Evolutionary conservation across 2,888 invertebrate genomes (phyloP), one percentile per base, ranked within the genome.

Genomic region (Electrophaes corylata): DNA sequence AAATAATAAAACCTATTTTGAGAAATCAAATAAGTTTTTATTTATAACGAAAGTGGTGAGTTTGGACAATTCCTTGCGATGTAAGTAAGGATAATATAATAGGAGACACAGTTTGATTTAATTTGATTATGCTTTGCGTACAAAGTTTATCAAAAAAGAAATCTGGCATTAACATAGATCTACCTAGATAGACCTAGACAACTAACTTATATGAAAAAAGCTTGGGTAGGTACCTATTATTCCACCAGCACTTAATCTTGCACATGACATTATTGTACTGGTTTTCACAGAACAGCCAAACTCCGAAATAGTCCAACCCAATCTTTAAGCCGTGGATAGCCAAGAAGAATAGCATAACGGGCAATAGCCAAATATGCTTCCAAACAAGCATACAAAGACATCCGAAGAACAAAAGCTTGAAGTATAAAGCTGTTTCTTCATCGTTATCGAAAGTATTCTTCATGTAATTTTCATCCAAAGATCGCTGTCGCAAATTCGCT

Each of bases 381-480:
- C 97, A 98, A 12, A 98, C 92, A 26, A 97, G 92, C 88, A 98
- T 97, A 50, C 96, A 93, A 5, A 95, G 87, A 71, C 98, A 97
- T 1, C 95, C 96, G 92, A 97, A 97, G 67, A 97, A 92, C 10
- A 98, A 85, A 3, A 94, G 93, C 73, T 95, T 96, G 72, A 97
- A 94, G 74, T 96, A 97, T 37, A 94, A 89, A 12, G 94, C 94
- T 64, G 95, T 95, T 65, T 93, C 94, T 58, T 94, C 93, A 52
- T 92, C 88, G 62, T 78, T 89, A 50, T 86, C 81, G 23, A 85
- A 91, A 57, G 82, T 88, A 62, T 73, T 85, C 62, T 84, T 84
- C 66, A 91, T 88, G 41, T 90, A 91, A 52, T 88, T 89, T 37
- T 91, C 91, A 47, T 91, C 90, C 0, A 91, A 69, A 3, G 89